A percentile compares a stretch with the other conserved stretches of the same genome.
These are phyloP conservation scores for Electrona antarctica DNA, from an alignment of 2,113 vertebrate genomes.

Conservation along the genomic window DNA sequence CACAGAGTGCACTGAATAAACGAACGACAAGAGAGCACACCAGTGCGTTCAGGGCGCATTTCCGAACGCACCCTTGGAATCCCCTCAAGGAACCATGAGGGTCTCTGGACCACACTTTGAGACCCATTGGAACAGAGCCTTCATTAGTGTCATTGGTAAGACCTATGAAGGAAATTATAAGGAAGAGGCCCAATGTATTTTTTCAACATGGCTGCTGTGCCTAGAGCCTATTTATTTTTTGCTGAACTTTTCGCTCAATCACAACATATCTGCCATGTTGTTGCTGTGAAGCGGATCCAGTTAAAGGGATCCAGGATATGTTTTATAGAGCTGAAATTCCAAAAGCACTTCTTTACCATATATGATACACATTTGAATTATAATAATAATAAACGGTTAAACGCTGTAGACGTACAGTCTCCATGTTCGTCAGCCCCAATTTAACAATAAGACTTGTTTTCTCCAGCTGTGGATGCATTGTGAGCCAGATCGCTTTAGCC, in stretches of 20 bases:
- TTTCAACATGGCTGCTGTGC: too few species aligned
- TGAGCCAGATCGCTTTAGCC: conserved; percentile 78
- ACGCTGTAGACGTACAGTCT: conserved; percentile 63
- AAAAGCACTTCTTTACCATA: conserved; percentile 37
- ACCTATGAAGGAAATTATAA: too few species aligned
- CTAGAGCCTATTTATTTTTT: conserved; percentile 9
- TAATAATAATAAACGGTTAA: conserved; percentile 24
- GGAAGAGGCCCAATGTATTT: too few species aligned
- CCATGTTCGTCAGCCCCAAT: conserved; percentile 56
- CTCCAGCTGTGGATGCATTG: conserved; percentile 74
- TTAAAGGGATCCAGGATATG: conserved; percentile 57
- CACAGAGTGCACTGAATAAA: too few species aligned
- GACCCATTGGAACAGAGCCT: too few species aligned
- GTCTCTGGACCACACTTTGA: too few species aligned
- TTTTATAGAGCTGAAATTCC: conserved; percentile 57
- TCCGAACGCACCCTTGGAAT: too few species aligned
- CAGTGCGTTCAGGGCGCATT: too few species aligned
- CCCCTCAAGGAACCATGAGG: too few species aligned
- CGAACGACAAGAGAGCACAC: too few species aligned
- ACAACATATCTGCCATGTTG: conserved; percentile 22
- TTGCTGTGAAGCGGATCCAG: conserved; percentile 24
- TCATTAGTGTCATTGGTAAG: too few species aligned
- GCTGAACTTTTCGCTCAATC: conserved; percentile 26
- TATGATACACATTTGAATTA: conserved; percentile 63
- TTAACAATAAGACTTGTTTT: conserved; percentile 74